Evolutionary conservation across 2,797 vertebrate genomes (phyloP), one percentile per base, ranked within the genome.

Genomic region (Lophius americanus): DNA sequence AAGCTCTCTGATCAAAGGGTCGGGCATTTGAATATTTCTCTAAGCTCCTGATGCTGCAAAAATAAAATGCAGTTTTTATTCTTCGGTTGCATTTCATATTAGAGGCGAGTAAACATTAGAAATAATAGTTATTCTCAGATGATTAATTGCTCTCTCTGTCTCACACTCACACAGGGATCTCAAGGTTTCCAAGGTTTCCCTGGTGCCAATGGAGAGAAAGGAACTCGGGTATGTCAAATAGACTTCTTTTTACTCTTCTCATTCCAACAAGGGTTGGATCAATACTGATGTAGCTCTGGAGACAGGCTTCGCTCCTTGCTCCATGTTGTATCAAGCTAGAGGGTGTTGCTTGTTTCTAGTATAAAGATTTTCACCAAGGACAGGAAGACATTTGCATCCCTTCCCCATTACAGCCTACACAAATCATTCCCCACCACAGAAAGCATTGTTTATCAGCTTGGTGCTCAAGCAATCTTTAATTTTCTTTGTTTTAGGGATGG

Each of bases 141-240:
- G 50, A 83, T 66, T 75, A 71, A 85, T 76, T 58, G 10, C 61
- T 71, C 4, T 72, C 50, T 76, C 60, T 73, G 51, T 82, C 54
- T 68, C 70, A 53, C 88, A 98, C 52, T 82, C 54, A 70, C 70
- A 53, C 88, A 98, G 97, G 96, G 96, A 73, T 97, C 96, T 9
- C 94, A 97, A 37, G 98, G 98, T 78, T 99, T 98, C 91, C 96
- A 97, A 85, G 98, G 98, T 60, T 99, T 99, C 79, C 94, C 96
- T n/a, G 98, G 98, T 1, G 94, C 98, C 86, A 99, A 97, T 0
- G 98, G 98, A 84, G 98, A 99, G 89, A 99, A 99, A 84, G 98
- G 98, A 62, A 94, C 96, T 76, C 91, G 98, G 95, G 98, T 99
- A 95, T 84, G 95, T 83, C 64, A 4, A 0, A 32, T 38, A 59